phyloP scores from a whole-genome alignment of 35 echinoderm and acorn worm genomes.

The Heliocidaris erythrogramma region DNA sequence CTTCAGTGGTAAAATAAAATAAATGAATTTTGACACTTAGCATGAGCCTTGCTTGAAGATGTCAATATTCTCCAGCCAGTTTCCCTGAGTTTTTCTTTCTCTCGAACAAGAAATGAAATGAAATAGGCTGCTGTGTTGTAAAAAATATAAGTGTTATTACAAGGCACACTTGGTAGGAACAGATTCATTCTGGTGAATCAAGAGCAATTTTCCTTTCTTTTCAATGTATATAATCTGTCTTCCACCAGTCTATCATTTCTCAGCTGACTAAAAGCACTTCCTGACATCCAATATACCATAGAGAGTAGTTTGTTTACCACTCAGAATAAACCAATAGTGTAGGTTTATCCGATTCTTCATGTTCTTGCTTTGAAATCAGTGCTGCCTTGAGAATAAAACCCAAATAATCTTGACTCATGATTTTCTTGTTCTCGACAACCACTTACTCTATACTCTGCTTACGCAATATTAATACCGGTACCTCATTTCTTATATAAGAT shows the following conservation, averaged over 20 bases:
- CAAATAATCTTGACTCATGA: not conserved
- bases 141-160: constrained; percentile 1
- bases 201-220: not conserved
- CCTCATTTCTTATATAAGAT: too few relatives aligned
- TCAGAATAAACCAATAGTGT: not conserved
- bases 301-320: not conserved
- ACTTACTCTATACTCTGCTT: too few relatives aligned
- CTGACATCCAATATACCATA: not conserved
- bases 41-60: not conserved
- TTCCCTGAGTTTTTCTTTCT: constrained; percentile 36
- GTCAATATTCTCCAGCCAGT: constrained; percentile 19
- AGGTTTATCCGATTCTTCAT: not conserved
- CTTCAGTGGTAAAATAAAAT: constrained; percentile 7
- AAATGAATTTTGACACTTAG: not conserved
- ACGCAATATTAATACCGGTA: too few relatives aligned
- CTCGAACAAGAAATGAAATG: not conserved
- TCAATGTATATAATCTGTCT: not conserved
- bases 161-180: not conserved
- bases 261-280: not conserved
- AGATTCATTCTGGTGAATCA: not conserved
- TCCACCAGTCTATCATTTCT: not conserved
- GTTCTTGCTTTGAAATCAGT: not conserved
- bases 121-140: constrained; percentile 35
- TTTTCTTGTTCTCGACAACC: too few relatives aligned
- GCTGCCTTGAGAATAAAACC: not conserved